phyloP scores from a whole-genome alignment of 1,140 invertebrate species.

The Drosophila parabipectinata region DNA sequence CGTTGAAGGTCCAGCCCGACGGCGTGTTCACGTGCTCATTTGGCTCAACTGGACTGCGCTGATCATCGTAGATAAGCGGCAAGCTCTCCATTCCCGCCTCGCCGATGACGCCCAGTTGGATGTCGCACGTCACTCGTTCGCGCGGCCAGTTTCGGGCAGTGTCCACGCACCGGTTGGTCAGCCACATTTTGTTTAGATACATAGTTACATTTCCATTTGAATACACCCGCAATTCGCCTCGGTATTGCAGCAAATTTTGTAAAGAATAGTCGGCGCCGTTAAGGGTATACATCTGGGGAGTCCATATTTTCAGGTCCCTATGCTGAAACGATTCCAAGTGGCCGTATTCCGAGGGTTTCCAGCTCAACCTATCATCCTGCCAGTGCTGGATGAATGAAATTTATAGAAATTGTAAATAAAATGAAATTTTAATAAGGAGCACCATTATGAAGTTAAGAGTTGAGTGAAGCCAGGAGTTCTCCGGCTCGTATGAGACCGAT shows the following conservation, averaged over 20 bases:
- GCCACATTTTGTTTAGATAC: constrained; percentile 46
- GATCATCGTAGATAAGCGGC: constrained; percentile 47
- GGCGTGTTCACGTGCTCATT: constrained; percentile 66
- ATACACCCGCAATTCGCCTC: constrained; percentile 51
- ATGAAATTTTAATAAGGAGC: not conserved
- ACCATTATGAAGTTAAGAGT: constrained; percentile 65
- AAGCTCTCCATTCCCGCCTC: constrained; percentile 31
- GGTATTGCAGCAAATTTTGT: constrained; percentile 5
- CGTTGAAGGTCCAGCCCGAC: constrained; percentile 67
- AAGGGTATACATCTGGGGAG: constrained; percentile 54
- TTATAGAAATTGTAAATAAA: not conserved
- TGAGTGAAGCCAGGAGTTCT: constrained; percentile 49
- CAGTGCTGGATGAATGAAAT: constrained; percentile 44
- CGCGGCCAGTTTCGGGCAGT: constrained; percentile 71
- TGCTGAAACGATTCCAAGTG: constrained; percentile 36
- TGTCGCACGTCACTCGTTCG: constrained; percentile 63
- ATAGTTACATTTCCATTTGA: constrained; percentile 65
- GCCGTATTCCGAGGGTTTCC: constrained; percentile 53
- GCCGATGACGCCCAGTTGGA: constrained; percentile 58
- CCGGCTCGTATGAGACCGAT: constrained; percentile 62
- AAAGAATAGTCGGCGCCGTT: constrained; percentile 59
- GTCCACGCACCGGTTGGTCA: constrained; percentile 72
- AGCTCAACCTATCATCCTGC: constrained; percentile 55
- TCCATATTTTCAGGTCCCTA: constrained; percentile 56
- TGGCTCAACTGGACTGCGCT: constrained; percentile 32